A percentile compares a stretch with the other conserved stretches of the same genome.
Evolutionary conservation across 1,140 invertebrate species (phyloP).

Genomic region (Drosophila mojavensis): DNA sequence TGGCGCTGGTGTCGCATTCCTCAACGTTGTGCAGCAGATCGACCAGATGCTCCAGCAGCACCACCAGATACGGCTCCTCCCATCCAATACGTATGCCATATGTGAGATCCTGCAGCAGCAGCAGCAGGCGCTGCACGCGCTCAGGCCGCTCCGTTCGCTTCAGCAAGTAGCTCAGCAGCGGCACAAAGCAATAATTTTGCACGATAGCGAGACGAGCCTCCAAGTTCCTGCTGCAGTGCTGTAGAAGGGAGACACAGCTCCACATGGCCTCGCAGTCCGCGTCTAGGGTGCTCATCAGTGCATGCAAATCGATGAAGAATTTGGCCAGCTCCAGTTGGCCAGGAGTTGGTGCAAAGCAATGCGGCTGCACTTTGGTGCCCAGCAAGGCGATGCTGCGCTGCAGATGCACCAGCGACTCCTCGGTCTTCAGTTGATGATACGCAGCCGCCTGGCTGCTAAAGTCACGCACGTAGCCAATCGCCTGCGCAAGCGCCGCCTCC

Average conservation of each 20-base stretch:
- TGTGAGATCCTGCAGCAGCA: constrained; percentile 86
- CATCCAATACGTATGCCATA: constrained; percentile 86
- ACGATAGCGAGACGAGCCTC: constrained; percentile 85
- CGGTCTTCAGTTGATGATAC: constrained; percentile 58
- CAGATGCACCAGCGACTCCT: constrained; percentile 64
- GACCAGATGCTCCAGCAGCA: constrained; percentile 85
- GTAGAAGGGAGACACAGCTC: constrained; percentile 85
- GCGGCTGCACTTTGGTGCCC: constrained; percentile 66
- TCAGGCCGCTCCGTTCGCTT: constrained; percentile 65
- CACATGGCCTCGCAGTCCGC: constrained; percentile 81
- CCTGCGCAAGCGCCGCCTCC: constrained; percentile 59
- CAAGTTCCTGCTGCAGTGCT: constrained; percentile 85
- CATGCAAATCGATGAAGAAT: constrained; percentile 76
- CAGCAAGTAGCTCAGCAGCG: constrained; percentile 85
- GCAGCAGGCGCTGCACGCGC: constrained; percentile 84
- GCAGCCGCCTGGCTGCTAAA: constrained; percentile 63
- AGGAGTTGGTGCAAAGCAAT: constrained; percentile 55
- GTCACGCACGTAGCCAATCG: constrained; percentile 70
- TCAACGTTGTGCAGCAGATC: constrained; percentile 72
- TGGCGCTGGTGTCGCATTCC: constrained; percentile 14
- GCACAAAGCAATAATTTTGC: constrained; percentile 86
- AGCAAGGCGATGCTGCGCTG: constrained; percentile 72
- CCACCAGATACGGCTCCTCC: constrained; percentile 86
- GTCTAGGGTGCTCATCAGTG: constrained; percentile 76
- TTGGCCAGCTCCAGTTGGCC: constrained; percentile 66